These are phyloP conservation scores for Dicyrtomina minuta DNA, from an alignment of 2,888 invertebrate species.

Conservation along the genomic window DNA sequence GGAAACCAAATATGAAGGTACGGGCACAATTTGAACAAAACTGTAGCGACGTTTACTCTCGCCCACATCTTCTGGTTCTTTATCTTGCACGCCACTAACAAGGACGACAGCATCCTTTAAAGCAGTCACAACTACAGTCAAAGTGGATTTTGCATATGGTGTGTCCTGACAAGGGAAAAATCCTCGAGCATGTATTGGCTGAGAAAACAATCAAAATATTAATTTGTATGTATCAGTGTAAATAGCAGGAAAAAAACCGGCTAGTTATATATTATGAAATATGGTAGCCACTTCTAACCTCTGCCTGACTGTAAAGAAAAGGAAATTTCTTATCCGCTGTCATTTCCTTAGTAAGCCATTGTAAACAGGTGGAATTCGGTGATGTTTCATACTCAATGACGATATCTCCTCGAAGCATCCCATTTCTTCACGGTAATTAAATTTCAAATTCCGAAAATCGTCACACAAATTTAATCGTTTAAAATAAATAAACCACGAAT, in stretches of 20 bases:
- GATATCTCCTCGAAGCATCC: slow-evolving; percentile 54
- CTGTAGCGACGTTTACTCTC: slow-evolving; percentile 60
- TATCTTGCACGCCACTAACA: slow-evolving; percentile 78
- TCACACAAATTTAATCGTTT: too few relatives aligned
- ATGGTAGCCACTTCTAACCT: too few relatives aligned
- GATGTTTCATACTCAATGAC: slow-evolving; percentile 74
- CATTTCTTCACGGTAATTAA: too few relatives aligned
- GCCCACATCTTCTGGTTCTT: slow-evolving; percentile 56
- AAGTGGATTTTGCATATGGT: slow-evolving; percentile 83
- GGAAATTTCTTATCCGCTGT: slow-evolving; percentile 83
- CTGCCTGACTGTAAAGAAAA: slow-evolving; percentile 80
- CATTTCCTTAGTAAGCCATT: slow-evolving; percentile 83
- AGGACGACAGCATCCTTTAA: slow-evolving; percentile 74
- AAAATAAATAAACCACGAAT: too few relatives aligned
- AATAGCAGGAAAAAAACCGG: background rate
- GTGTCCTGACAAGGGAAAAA: slow-evolving; percentile 91
- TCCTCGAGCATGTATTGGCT: slow-evolving; percentile 86
- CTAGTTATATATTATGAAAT: background rate
- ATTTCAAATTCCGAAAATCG: background rate
- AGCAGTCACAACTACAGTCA: slow-evolving; percentile 70
- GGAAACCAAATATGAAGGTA: slow-evolving; percentile 86
- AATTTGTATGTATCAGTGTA: too few relatives aligned
- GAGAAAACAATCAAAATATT: slow-evolving; percentile 29
- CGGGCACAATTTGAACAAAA: slow-evolving; percentile 75
- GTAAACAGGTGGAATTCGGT: slow-evolving; percentile 75